Percentiles rank a stretch among this genome's conserved stretches.
phyloP scores from a whole-genome alignment of 1,140 invertebrate species.

The Drosophila repletoides region DNA sequence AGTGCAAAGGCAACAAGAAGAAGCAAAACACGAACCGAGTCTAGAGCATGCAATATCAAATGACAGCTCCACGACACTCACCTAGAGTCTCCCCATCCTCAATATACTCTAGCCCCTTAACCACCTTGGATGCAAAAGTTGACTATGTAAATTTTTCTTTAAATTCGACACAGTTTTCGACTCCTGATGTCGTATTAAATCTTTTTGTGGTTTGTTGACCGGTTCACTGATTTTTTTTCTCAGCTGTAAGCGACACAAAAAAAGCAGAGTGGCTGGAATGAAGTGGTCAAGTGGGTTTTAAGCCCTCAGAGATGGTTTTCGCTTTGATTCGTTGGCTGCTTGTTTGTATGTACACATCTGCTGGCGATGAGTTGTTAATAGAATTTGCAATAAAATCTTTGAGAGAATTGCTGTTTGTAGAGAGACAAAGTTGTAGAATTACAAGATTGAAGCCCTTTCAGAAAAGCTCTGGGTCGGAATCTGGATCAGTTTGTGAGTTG shows the following conservation, averaged over 20 bases:
- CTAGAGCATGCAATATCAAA: conserved; percentile 44
- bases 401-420: no score
- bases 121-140: not conserved
- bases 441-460: no score
- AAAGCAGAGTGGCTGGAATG: not conserved
- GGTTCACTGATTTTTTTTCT: conserved; percentile 29
- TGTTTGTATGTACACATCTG: not conserved
- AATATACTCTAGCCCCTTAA: not conserved
- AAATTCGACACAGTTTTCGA: conserved; percentile 23
- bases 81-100: not conserved
- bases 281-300: conserved; percentile 37
- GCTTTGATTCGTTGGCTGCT: not conserved
- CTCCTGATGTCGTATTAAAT: not conserved
- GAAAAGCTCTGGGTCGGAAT: no score
- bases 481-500: no score
- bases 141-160: conserved; percentile 1
- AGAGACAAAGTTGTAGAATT: no score
- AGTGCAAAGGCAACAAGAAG: conserved; percentile 31
- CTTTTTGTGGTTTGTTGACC: conserved; percentile 12
- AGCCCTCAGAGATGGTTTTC: not conserved
- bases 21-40: conserved; percentile 2
- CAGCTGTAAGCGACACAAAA: conserved; percentile 6
- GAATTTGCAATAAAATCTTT: conserved; percentile 2
- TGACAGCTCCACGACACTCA: conserved; percentile 28
- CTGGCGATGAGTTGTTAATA: conserved; percentile 1